phyloP scores from a whole-genome alignment of 2,113 vertebrate species.

The Sardina pilchardus region DNA sequence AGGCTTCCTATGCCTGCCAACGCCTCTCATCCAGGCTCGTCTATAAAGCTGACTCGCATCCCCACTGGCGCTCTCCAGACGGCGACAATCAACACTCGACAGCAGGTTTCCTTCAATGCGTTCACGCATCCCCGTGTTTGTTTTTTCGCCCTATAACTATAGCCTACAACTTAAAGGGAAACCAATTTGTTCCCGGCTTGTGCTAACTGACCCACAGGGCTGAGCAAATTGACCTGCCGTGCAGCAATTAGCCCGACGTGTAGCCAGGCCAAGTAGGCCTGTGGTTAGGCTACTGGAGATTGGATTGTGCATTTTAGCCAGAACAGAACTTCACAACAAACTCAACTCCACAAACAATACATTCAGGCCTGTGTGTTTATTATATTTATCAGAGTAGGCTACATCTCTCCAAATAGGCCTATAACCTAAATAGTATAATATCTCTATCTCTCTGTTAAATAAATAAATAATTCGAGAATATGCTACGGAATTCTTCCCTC shows the following conservation, averaged over 20 bases:
- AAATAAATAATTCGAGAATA: too few species aligned
- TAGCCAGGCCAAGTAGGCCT: not conserved
- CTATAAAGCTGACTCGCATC: constrained; percentile 54
- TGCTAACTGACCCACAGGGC: constrained; percentile 24
- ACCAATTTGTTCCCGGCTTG: constrained; percentile 23
- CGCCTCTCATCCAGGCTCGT: constrained; percentile 53
- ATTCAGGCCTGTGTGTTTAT: too few species aligned
- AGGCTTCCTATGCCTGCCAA: constrained; percentile 57
- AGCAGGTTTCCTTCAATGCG: constrained; percentile 53
- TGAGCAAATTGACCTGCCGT: not conserved
- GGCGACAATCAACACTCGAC: constrained; percentile 60
- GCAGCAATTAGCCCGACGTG: not conserved
- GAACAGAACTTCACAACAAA: not conserved
- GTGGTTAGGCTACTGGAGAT: not conserved
- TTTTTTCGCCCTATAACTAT: constrained; percentile 29
- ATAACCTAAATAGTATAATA: too few species aligned
- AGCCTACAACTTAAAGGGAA: constrained; percentile 47
- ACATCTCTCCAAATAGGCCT: too few species aligned
- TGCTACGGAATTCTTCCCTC: not conserved
- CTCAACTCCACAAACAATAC: too few species aligned
- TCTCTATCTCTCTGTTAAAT: not conserved
- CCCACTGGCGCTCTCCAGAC: constrained; percentile 53
- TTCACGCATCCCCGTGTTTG: constrained; percentile 51
- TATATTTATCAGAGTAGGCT: too few species aligned
- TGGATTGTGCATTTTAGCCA: not conserved